These are phyloP conservation scores for Epistrophella euchroma DNA, from an alignment of 2,888 invertebrate species.

Conservation along the genomic window DNA sequence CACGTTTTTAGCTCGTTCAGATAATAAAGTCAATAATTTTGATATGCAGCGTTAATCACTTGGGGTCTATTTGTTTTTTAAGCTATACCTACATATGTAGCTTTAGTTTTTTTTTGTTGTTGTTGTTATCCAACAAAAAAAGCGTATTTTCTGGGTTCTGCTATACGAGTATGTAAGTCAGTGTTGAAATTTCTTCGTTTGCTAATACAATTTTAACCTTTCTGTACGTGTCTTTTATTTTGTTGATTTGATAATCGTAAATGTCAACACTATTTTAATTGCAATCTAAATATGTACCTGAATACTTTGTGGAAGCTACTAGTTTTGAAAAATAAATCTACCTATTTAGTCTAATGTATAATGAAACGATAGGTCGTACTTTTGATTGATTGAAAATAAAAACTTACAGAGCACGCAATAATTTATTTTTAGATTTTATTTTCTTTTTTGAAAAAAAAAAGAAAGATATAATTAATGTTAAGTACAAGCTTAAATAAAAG, in stretches of 20 bases:
- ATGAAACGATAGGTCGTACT: neutral
- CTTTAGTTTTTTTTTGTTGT: neutral
- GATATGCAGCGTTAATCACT: conserved; percentile 33
- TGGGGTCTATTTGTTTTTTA: conserved; percentile 15
- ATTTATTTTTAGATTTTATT: conserved; percentile 30
- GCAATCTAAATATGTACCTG: conserved; percentile 20
- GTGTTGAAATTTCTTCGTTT: conserved; percentile 30
- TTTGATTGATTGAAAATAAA: neutral
- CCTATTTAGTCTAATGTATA: neutral
- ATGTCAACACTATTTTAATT: conserved; percentile 5
- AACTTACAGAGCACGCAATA: conserved; percentile 8
- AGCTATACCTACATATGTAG: neutral
- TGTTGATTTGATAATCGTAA: neutral
- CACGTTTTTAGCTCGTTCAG: neutral
- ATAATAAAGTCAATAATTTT: conserved; percentile 23
- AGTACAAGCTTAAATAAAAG: conserved; percentile 27
- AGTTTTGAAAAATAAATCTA: neutral
- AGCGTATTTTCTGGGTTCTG: conserved; percentile 30
- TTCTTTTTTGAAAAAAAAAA: neutral
- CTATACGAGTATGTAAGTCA: neutral
- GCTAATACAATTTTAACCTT: conserved; percentile 22
- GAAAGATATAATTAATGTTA: conserved; percentile 41
- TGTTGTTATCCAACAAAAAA: neutral
- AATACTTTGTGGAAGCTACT: neutral
- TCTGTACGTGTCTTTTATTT: neutral